phyloP scores from a whole-genome alignment of 1,140 invertebrate species.

The Macrocentrus cingulum region DNA sequence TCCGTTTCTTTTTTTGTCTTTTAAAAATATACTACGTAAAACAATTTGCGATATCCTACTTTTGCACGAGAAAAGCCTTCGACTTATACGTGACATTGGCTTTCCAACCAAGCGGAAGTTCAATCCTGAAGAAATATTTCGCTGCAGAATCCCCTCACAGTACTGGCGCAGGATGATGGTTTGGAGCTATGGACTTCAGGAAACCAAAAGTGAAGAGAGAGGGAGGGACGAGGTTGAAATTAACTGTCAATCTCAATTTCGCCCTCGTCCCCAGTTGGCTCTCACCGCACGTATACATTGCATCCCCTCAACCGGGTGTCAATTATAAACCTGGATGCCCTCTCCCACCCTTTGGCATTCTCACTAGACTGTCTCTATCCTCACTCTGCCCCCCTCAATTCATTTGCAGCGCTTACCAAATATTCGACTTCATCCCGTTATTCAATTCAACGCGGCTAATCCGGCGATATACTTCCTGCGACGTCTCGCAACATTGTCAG shows the following conservation, averaged over 20 bases:
- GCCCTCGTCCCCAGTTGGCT: constrained; percentile 34
- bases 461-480: neutral
- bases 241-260: constrained; percentile 61
- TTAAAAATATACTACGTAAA: too few species aligned
- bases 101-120: constrained; percentile 48
- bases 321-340: constrained; percentile 33
- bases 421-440: constrained; percentile 25
- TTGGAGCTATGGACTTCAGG: constrained; percentile 4
- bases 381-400: constrained; percentile 13
- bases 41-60: too few species aligned
- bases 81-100: constrained; percentile 1
- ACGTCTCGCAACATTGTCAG: constrained; percentile 19
- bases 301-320: constrained; percentile 27
- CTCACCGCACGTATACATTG: constrained; percentile 34
- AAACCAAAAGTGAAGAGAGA: constrained; percentile 8
- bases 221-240: constrained; percentile 43
- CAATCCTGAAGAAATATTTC: constrained; percentile 52
- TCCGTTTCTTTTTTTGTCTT: neutral
- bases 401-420: constrained; percentile 8
- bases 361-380: neutral
- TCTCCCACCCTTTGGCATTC: constrained; percentile 8
- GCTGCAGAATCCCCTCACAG: neutral
- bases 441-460: constrained; percentile 27
- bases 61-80: too few species aligned
- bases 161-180: neutral